Evolutionary conservation across 1,140 invertebrate species (phyloP).

Genomic region (Pseudoatta argentina): DNA sequence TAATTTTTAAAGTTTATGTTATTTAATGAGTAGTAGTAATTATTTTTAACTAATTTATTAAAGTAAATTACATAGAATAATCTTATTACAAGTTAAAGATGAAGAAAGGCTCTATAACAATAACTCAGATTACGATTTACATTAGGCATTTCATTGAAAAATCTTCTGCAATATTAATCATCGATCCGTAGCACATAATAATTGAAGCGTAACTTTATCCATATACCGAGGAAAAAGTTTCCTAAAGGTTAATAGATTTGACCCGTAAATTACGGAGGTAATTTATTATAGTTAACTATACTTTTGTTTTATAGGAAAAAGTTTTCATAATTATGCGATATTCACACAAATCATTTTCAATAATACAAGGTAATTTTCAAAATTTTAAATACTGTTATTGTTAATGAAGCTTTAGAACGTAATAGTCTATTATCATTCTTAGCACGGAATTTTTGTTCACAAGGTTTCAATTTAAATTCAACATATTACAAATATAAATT

Average conservation of each 20-base stretch:
- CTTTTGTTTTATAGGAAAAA: constrained; percentile 43
- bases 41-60: constrained; percentile 15
- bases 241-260: constrained; percentile 51
- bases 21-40: not conserved
- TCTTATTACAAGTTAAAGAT: not conserved
- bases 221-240: constrained; percentile 49
- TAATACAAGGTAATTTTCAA: not conserved
- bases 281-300: constrained; percentile 57
- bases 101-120: not conserved
- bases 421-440: not conserved
- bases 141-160: constrained; percentile 21
- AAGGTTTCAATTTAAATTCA: not conserved
- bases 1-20: not conserved
- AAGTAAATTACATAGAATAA: not conserved
- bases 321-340: constrained; percentile 23
- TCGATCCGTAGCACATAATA: constrained; percentile 34
- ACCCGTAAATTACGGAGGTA: constrained; percentile 38
- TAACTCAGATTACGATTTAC: not conserved
- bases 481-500: not conserved
- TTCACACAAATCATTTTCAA: not conserved
- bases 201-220: constrained; percentile 48
- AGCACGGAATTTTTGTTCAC: not conserved
- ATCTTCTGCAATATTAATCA: constrained; percentile 29
- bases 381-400: not conserved
- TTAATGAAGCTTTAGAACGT: too few relatives aligned